Conservation (phyloP, 2,797 vertebrate genomes). For the Aulostomus chinensis region DNA sequence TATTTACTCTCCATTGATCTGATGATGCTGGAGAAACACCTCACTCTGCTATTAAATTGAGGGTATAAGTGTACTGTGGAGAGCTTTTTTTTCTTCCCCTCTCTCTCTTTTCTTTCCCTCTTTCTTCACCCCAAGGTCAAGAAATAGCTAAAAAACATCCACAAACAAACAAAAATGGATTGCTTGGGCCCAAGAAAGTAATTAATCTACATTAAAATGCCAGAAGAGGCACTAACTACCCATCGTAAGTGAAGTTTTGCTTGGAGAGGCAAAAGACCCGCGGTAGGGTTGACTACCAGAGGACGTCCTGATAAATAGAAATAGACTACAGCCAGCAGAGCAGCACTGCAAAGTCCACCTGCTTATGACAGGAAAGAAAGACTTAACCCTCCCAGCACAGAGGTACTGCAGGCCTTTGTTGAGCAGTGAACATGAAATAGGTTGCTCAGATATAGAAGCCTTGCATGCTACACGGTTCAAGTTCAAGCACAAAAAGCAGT, state of each 20-base stretch:
- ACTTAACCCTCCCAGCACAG: background rate
- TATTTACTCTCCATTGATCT: conserved; percentile 99
- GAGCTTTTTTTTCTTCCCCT: conserved; percentile 55
- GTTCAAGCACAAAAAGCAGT: too few species aligned
- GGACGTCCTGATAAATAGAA: conserved; percentile 54
- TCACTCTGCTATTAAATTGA: conserved; percentile 98
- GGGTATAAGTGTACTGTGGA: conserved; percentile 91
- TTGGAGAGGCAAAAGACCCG: conserved; percentile 56
- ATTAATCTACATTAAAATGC: conserved; percentile 87
- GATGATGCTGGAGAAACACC: conserved; percentile 99
- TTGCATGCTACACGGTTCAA: too few species aligned
- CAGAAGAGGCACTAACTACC: conserved; percentile 65
- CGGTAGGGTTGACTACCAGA: conserved; percentile 45
- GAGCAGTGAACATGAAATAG: too few species aligned
- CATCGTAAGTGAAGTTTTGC: conserved; percentile 59
- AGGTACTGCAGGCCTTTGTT: background rate
- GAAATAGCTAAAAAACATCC: conserved; percentile 84
- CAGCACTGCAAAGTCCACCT: conserved; percentile 7
- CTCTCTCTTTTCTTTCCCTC: conserved; percentile 51
- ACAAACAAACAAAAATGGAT: conserved; percentile 88
- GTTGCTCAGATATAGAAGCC: too few species aligned
- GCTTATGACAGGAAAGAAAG: background rate
- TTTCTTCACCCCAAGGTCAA: conserved; percentile 88
- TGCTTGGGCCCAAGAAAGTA: conserved; percentile 78
- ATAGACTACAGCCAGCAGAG: conserved; percentile 22